Evolutionary conservation across 1,140 invertebrate species (phyloP).

Genomic region (Protaetia brevitarsis): DNA sequence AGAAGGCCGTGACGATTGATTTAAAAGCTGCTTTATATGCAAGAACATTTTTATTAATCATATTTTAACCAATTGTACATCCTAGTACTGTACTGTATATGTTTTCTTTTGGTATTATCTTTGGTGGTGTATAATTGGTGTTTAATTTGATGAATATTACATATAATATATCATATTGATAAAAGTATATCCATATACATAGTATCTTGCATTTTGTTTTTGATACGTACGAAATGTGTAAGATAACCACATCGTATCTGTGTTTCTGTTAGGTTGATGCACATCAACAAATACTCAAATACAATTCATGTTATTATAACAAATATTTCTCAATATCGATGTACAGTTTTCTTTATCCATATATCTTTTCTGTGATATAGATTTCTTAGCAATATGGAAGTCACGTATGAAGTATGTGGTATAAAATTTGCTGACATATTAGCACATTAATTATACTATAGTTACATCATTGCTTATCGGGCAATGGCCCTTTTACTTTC

Average conservation of each 20-base stretch:
- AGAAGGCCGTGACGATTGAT: no score
- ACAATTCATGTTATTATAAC: no score
- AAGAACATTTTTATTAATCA: background rate
- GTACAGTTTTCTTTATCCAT: no score
- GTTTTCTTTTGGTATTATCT: background rate
- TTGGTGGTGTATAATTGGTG: conserved; percentile 11
- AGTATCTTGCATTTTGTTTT: conserved; percentile 10
- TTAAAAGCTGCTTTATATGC: background rate
- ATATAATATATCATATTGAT: background rate
- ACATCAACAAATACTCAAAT: background rate
- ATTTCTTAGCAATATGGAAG: no score
- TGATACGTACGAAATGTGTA: conserved; percentile 6
- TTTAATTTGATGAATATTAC: background rate
- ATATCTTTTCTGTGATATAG: no score
- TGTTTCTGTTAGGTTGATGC: conserved; percentile 9
- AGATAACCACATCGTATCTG: conserved; percentile 17
- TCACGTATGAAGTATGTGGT: no score
- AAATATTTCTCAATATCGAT: no score
- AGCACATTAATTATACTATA: no score
- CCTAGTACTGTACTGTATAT: background rate
- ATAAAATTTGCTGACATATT: no score
- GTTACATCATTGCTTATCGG: no score
- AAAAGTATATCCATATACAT: background rate
- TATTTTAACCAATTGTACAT: conserved; percentile 15
- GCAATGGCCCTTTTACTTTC: no score